Conservation (phyloP, 2,113 vertebrate genomes). For the Bos taurus region DNA sequence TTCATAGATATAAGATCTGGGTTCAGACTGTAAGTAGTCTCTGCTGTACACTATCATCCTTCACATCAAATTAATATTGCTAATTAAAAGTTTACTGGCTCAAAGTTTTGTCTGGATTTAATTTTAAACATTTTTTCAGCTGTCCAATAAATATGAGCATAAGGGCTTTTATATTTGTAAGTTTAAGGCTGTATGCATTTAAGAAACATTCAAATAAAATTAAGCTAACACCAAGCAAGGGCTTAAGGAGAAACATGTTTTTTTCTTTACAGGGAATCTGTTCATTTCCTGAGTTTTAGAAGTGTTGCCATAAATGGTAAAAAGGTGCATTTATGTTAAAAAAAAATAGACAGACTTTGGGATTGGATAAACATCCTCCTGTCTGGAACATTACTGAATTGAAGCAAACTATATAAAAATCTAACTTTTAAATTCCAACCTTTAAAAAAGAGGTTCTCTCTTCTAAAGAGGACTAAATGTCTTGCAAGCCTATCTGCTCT, state of each 20-base stretch:
- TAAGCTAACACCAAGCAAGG: conserved; percentile 21
- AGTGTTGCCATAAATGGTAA: conserved; percentile 53
- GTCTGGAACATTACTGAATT: conserved; percentile 56
- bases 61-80: conserved; percentile 30
- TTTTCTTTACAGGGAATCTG: conserved; percentile 43
- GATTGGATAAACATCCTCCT: conserved; percentile 56
- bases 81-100: conserved; percentile 56
- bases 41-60: background rate
- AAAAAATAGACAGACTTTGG: conserved; percentile 47
- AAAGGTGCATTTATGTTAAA: conserved; percentile 52
- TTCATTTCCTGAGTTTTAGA: conserved; percentile 52
- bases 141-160: background rate
- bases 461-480: conserved; percentile 14
- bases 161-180: conserved; percentile 14
- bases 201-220: conserved; percentile 56
- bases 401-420: conserved; percentile 51
- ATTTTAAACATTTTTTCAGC: conserved; percentile 35
- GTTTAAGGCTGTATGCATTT: conserved; percentile 13
- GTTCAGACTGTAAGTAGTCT: background rate
- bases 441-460: conserved; percentile 40
- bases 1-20: background rate
- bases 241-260: conserved; percentile 3
- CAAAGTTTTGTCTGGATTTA: conserved; percentile 41
- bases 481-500: conserved; percentile 38
- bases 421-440: conserved; percentile 16